Base-by-base conservation (phyloP, 2,888 invertebrate genomes). In the Thera britannica region DNA sequence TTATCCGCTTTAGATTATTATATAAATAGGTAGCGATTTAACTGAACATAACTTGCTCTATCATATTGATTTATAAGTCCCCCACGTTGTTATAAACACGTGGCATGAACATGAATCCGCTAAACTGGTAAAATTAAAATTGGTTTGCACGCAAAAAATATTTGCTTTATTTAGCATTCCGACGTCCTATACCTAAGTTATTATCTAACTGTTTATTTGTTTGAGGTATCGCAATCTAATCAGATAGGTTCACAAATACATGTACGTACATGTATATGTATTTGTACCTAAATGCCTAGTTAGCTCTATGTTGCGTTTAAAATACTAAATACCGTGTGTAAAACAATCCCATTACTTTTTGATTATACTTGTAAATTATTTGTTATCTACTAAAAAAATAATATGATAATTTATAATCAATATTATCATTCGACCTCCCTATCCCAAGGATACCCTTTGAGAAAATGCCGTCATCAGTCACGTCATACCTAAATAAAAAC, bases 401-500 rank as follows among this genome's bases (percentile, higher is more conserved):
- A 23, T 51, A 12, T 44, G 61, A 68, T 64, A 68, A 63, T 73
- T 75, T 7, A 41, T 77, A 79, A 82, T 79, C 76, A 54, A 76
- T 82, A 82, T 81, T 76, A 73, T 59, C 72, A 73, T 72, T 71
- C 67, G 76, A 76, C 78, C 79, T 75, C 72, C n/a, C 48, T 70
- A 54, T 61, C 69, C 75, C 71, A 70, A 74, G 71, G 71, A 70
- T 79, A 75, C 71, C 76, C 75, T 75, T 71, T 72, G 69, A 71
- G 67, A 70, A 64, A 69, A 72, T 74, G 74, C 68, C 71, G 75
- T 76, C 72, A 72, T 74, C 67, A 70, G 66, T 58, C 58, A 60
- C 77, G 80, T 82, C 83, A 82, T 78, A 65, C 65, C 77, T 81
- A 80, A 78, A 82, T 78, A 79, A 79, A 80, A 82, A 77, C 71